Percentiles rank a stretch among this genome's conserved stretches.
These are phyloP conservation scores for Tetragnatha montana DNA, from an alignment of 2,888 invertebrate genomes.

Conservation along the genomic window DNA sequence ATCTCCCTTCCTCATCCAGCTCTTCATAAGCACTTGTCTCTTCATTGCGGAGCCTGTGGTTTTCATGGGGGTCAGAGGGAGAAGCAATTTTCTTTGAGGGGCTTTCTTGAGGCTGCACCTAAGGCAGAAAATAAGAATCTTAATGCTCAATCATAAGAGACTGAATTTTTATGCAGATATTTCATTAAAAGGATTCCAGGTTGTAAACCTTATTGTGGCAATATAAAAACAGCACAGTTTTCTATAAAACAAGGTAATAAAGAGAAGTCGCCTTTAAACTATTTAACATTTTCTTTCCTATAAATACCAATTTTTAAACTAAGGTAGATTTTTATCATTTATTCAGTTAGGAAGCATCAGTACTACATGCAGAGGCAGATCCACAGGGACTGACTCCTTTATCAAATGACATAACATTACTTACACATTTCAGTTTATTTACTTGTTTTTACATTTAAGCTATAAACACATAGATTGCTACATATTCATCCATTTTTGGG, in stretches of 20 bases:
- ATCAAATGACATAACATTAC: no score
- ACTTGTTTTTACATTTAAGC: no score
- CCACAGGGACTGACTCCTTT: no score
- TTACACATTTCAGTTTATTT: no score
- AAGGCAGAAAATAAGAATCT: neutral
- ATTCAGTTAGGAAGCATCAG: no score
- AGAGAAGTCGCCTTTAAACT: neutral
- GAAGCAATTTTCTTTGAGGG: constrained; percentile 24
- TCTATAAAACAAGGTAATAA: neutral
- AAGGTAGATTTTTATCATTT: no score
- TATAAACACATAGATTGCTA: no score
- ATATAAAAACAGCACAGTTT: neutral
- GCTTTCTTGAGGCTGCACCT: neutral
- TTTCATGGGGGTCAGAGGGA: neutral
- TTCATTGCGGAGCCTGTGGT: neutral
- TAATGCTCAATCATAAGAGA: neutral
- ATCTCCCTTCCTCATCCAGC: constrained; percentile 80
- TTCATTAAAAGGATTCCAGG: neutral
- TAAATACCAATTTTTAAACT: no score
- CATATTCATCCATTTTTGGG: no score
- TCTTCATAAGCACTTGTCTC: constrained; percentile 73
- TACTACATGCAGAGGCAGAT: no score
- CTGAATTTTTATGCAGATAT: neutral
- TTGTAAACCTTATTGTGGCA: neutral
- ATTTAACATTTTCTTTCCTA: no score